Evolutionary conservation across 2,797 vertebrate species (phyloP).

Genomic region (Pipistrellus pygmaeus): DNA sequence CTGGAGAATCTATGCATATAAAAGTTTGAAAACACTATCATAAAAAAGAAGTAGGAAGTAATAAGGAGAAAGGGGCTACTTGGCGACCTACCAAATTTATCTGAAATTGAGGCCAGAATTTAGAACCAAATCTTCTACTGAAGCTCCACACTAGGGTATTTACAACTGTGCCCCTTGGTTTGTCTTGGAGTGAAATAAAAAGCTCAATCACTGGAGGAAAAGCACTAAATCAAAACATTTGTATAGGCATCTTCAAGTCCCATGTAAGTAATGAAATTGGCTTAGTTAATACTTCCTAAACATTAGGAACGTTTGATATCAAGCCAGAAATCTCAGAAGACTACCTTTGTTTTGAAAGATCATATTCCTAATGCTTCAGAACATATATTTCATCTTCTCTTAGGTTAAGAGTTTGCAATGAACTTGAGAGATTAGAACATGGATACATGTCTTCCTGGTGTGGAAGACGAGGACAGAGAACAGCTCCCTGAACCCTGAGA

Average conservation of each 20-base stretch:
- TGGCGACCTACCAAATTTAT: background rate
- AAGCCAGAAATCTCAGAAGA: background rate
- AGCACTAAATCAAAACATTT: slow-evolving; percentile 23
- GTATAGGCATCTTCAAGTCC: background rate
- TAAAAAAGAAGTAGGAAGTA: background rate
- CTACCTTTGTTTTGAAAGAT: slow-evolving; percentile 25
- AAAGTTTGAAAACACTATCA: background rate
- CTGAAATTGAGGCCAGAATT: background rate
- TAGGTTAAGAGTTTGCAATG: background rate
- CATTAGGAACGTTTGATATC: background rate
- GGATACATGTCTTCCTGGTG: background rate
- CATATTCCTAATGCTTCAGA: background rate
- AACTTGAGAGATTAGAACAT: slow-evolving; percentile 7
- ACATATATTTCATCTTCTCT: background rate
- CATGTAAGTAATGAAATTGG: background rate
- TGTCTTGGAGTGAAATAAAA: background rate
- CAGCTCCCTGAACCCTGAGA: background rate
- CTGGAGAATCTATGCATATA: background rate
- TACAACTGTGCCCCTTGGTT: background rate
- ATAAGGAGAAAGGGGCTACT: background rate
- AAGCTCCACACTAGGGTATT: background rate
- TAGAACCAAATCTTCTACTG: background rate
- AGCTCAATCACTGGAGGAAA: slow-evolving; percentile 20
- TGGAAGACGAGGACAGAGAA: background rate
- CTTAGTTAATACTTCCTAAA: background rate